Base-by-base conservation (phyloP, 2,888 invertebrate genomes). In the Mesodorylaimus sp. region DNA sequence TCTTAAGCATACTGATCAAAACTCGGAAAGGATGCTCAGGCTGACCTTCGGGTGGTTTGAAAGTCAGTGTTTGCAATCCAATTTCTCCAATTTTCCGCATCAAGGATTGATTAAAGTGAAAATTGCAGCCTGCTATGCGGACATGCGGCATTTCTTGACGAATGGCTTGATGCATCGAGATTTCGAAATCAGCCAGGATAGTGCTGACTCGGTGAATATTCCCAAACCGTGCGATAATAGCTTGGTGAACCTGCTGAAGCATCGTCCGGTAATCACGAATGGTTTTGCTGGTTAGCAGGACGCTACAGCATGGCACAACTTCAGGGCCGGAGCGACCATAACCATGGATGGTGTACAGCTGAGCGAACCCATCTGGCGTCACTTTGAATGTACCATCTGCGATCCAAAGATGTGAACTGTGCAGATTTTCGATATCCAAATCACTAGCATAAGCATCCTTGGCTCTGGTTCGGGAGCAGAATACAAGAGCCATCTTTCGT, bases 401-500 rank as follows among this genome's bases (percentile, higher is more conserved):
- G 3, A 43, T 43, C 19, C 24, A 26, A 43, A 26, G 5, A 7
- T 27, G 5, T 19, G 41, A 39, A 39, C 21, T 21, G 21, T 26
- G 27, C 26, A 26, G 24, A 13, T 26, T 3, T 5, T 19, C 19
- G 10, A 26, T 43, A 19, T 43, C 44, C 21, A 26, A 27, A 43
- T 43, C 44, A 10, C 26, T 26, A 3, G 27, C 10, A 43, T 26
- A 43, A 10, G 44, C 44, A 10, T 26, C 10, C 10, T n/a, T n/a
- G 27, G 26, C 10, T 10, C 3, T 10, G 24, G 44, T 5, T 43
- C 44, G 13, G 26, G 5, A 19, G 7, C 7, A n/a, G 26, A 26
- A 26, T 10, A 26, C 19, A 43, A 43, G 27, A 43, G 44, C 44
- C 44, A 43, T 26, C 21, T 7, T 26, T 43, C 44, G 10, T 43